Evolutionary conservation across 2,113 vertebrate species (phyloP), one percentile per base, ranked within the genome.

Genomic region (Melanocharis versteri): DNA sequence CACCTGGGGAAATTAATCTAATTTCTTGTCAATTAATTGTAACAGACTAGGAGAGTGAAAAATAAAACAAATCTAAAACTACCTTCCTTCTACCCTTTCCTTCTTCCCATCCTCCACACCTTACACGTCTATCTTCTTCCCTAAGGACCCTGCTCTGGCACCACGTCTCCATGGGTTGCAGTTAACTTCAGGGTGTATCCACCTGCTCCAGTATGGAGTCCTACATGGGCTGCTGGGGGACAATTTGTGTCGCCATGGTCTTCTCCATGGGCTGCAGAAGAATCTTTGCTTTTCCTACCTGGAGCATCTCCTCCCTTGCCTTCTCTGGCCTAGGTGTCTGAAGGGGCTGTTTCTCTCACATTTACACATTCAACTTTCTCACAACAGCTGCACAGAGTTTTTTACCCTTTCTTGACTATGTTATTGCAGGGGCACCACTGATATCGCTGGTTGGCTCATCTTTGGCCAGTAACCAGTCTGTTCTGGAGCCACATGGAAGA

Each of bases 361-460:
- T 15, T 45, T 50, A 28, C 4, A 22, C 11, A 13, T 16, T 47
- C 13, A 51, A 10, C 33, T 57, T 84, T 62, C 54, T 37, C 54
- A 35, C 5, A 31, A 48, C 7, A 80, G 11, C 24, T 73, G 9
- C 42, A 33, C 33, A 30, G 18, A 47, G 27, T 1, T 60, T 77
- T 82, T 50, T 61, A 40, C 7, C 4, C 23, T 10, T 61, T 66
- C 17, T 48, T 70, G 30, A 44, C 17, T 20, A 21, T 10, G 2
- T 4, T 37, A 7, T 37, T n/a, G 10, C 9, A 61, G 12, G n/a
- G 27, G 10, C 40, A 64, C 11, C 12, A 30, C 22, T 37, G 33
- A 22, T 19, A 15, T 65, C 0, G 0, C 20, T 54, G n/a, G 12
- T 6, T 65, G 44, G 27, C 20, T 37, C 44, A 26, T 8, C 21